Evolutionary conservation across 2,113 vertebrate genomes (phyloP).

Genomic region (Phodopus roborovskii): DNA sequence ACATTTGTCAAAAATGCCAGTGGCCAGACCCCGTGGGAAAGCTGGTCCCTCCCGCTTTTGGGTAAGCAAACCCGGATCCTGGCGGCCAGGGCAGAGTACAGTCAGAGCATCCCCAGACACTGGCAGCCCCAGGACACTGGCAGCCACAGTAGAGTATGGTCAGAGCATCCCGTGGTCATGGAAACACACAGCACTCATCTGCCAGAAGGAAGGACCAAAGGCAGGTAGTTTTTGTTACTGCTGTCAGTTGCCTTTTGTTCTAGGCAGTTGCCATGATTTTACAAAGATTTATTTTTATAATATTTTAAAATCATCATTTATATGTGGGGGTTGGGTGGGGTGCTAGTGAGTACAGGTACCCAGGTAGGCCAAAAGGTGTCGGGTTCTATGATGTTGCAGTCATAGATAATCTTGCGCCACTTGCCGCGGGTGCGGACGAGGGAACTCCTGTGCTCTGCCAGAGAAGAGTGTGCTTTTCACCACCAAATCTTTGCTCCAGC

Average conservation of each 20-base stretch:
- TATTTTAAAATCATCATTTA: not conserved
- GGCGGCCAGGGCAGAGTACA: no score
- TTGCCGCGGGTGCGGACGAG: not conserved
- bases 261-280: not conserved
- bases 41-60: not conserved
- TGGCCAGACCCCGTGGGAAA: fast-evolving
- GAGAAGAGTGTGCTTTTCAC: not conserved
- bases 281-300: not conserved
- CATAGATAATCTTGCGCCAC: not conserved
- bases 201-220: not conserved
- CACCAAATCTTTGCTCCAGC: not conserved
- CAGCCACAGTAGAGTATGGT: fast-evolving
- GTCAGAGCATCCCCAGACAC: no score
- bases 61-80: not conserved
- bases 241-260: not conserved
- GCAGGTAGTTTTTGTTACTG: not conserved
- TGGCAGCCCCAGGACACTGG: fast-evolving
- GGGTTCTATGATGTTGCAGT: not conserved
- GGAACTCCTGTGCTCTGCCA: not conserved
- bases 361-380: not conserved
- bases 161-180: not conserved
- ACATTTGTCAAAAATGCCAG: not conserved
- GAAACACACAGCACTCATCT: not conserved
- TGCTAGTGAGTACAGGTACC: not conserved
- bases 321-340: not conserved